Evolutionary conservation across 1,140 invertebrate species (phyloP).

Genomic region (Campodea augens): DNA sequence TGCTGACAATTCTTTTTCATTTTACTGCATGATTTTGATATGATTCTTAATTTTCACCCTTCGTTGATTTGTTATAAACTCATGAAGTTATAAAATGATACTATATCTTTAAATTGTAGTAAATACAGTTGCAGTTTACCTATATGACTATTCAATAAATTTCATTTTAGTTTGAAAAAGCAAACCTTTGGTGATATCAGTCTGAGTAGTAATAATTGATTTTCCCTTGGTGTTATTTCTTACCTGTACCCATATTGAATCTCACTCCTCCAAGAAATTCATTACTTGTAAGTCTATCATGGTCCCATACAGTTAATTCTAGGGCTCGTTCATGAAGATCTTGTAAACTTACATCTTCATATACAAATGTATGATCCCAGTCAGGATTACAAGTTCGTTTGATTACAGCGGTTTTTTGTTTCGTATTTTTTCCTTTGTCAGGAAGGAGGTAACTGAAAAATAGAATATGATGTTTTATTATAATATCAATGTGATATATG

Average conservation of each 20-base stretch:
- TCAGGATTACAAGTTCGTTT: slow-evolving; percentile 55
- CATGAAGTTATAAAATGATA: too few relatives aligned
- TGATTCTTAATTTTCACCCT: too few relatives aligned
- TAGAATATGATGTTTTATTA: slow-evolving; percentile 1
- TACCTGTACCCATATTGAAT: slow-evolving; percentile 74
- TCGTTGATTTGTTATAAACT: too few relatives aligned
- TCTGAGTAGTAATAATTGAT: background rate
- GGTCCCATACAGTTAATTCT: slow-evolving; percentile 88
- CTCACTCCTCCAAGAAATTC: slow-evolving; percentile 87
- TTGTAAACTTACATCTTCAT: slow-evolving; percentile 62
- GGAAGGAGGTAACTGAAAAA: slow-evolving; percentile 65
- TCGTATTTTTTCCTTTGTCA: slow-evolving; percentile 63
- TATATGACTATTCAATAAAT: too few relatives aligned
- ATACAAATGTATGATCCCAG: slow-evolving; percentile 81
- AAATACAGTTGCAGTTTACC: too few relatives aligned
- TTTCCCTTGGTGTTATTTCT: slow-evolving; percentile 14
- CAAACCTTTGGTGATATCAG: slow-evolving; percentile 1
- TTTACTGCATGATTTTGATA: too few relatives aligned
- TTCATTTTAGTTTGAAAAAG: too few relatives aligned
- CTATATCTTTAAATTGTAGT: too few relatives aligned
- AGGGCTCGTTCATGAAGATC: slow-evolving; percentile 66
- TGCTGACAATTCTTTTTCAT: too few relatives aligned
- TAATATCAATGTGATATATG: slow-evolving; percentile 10
- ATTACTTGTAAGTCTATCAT: slow-evolving; percentile 81
- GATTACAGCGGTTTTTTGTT: slow-evolving; percentile 79